A percentile compares a stretch with the other conserved stretches of the same genome.
Evolutionary conservation across 2,888 invertebrate genomes (phyloP).

Genomic region (Odontomyia ornata): DNA sequence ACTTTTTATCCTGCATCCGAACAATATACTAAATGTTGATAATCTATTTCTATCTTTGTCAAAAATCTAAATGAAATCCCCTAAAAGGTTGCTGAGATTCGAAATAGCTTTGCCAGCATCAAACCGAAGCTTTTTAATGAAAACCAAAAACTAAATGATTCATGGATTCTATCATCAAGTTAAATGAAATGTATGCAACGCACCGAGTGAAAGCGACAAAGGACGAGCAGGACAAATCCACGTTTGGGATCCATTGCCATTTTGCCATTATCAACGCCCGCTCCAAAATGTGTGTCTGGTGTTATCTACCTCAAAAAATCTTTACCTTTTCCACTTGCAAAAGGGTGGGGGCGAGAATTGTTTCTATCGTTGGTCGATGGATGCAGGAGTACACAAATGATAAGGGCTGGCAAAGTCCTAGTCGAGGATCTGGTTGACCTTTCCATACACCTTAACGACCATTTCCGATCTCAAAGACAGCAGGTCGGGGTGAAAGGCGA

Average conservation of each 20-base stretch:
- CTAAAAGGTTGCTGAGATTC: slow-evolving; percentile 1
- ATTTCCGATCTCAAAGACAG: slow-evolving; percentile 41
- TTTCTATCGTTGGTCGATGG: not conserved
- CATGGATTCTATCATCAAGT: slow-evolving; percentile 27
- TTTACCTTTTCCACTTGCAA: not conserved
- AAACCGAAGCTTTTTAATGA: not conserved
- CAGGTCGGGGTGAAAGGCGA: slow-evolving; percentile 27
- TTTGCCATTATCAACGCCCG: slow-evolving; percentile 17
- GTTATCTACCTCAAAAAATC: slow-evolving; percentile 36
- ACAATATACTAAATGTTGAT: not conserved
- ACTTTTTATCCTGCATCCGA: not conserved
- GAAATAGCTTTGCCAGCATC: not conserved
- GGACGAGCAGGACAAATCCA: slow-evolving; percentile 11
- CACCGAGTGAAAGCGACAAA: no score
- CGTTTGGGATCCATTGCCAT: slow-evolving; percentile 25
- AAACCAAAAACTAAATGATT: slow-evolving; percentile 31
- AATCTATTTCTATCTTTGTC: not conserved
- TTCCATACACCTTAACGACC: slow-evolving; percentile 39
- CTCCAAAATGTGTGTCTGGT: slow-evolving; percentile 4
- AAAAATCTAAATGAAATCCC: slow-evolving; percentile 32
- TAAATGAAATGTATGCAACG: slow-evolving; percentile 23
- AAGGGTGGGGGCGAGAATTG: not conserved
- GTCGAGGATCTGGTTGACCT: not conserved
- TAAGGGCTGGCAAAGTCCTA: not conserved
- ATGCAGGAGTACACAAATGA: not conserved